Evolutionary conservation across 2,888 invertebrate species (phyloP), one percentile per base, ranked within the genome.

Genomic region (Dioctria rufipes): DNA sequence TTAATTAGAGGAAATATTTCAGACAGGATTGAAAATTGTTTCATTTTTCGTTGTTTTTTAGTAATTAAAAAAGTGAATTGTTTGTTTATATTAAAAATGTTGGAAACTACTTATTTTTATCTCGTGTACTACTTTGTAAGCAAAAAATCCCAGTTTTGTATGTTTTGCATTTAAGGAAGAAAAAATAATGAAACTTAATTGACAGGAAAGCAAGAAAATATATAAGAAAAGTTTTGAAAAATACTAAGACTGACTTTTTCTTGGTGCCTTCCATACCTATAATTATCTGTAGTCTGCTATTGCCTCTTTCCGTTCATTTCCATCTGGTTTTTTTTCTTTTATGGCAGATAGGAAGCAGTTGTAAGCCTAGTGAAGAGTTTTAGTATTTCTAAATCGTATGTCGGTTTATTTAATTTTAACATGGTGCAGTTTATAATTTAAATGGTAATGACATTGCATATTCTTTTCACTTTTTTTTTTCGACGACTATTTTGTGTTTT

Each of bases 31-130:
- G 25, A 25, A 13, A 65, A 67, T 42, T 61, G 75, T 43, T 75
- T 75, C 75, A 25, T 25, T 58, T 75, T 75, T 60, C 25, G 75
- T 75, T 75, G 75, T 60, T 75, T 25, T 25, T 75, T 75, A 60
- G 39, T 75, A 75, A 65, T 75, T 75, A 75, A 73, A 75, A 75
- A 75, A 43, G 60, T 13, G 54, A 25, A 66, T 43, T 60, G 60
- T 75, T 75, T 75, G 60, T 75, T 75, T 75, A 75, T 75, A 75
- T 60, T 75, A 54, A 71, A 71, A 60, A 75, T 75, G 75, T 75
- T 75, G 75, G 75, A 75, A 71, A 42, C 58, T 60, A 75, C 75
- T 43, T 75, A 65, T 1, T 65, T 65, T 75, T 60, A 60, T 75
- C 61, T 60, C 75, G 46, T 75, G 25, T 25, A 25, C 2, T 25